Percentiles rank a stretch among this genome's conserved stretches.
These are phyloP conservation scores for Tonatia bakeri DNA, from an alignment of 2,113 vertebrate species.

Conservation along the genomic window DNA sequence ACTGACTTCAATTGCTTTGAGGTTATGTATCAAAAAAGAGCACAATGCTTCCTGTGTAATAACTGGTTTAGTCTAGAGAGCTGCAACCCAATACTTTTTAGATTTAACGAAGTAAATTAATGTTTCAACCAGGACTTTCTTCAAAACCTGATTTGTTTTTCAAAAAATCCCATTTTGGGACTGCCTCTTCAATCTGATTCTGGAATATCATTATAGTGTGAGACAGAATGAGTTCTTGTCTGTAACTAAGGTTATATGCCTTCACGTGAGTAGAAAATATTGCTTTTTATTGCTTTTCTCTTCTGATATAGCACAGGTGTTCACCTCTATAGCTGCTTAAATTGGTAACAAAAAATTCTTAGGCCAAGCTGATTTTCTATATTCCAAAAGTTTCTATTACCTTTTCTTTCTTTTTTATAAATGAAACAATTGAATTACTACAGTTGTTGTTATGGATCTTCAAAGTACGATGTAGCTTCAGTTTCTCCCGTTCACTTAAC, in stretches of 20 bases:
- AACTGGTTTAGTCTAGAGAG: not conserved
- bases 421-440: slow-evolving; percentile 2
- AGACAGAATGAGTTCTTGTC: not conserved
- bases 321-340: not conserved
- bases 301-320: not conserved
- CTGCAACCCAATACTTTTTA: not conserved
- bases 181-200: not conserved
- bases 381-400: not conserved
- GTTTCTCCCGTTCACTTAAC: not conserved
- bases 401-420: not conserved
- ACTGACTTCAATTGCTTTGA: slow-evolving; percentile 6
- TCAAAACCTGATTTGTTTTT: slow-evolving; percentile 45
- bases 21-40: slow-evolving; percentile 9
- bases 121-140: slow-evolving; percentile 40
- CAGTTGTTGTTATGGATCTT: not conserved
- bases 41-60: slow-evolving; percentile 2
- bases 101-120: slow-evolving; percentile 37
- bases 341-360: not conserved
- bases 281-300: not conserved
- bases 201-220: slow-evolving; percentile 12
- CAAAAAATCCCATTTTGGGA: slow-evolving; percentile 42
- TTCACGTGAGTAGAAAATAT: not conserved
- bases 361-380: not conserved
- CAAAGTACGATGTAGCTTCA: not conserved
- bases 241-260: not conserved